Evolutionary conservation across 2,113 vertebrate species (phyloP), one percentile per base, ranked within the genome.

Genomic region (Pogonocichla stellata): DNA sequence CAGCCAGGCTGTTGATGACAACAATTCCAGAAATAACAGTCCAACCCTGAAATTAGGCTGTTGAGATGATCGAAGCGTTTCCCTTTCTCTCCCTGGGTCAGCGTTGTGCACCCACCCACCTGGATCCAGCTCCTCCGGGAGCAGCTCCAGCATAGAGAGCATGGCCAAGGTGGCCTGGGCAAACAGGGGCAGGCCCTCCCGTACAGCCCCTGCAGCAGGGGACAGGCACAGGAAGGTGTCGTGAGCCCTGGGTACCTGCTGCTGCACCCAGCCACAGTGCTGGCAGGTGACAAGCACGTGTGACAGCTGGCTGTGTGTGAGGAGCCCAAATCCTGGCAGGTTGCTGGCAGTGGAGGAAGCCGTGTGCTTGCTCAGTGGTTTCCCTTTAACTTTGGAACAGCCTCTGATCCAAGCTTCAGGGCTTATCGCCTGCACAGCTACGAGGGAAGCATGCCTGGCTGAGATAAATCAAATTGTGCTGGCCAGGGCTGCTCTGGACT

Each of bases 371-470:
- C 82, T 74, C 67, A 38, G 92, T 86, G 88, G 64, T 93, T 96
- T 96, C 92, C 93, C 94, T 90, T 96, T 94, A 88, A 58, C 90
- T 94, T 58, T 74, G 90, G 91, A 92, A 89, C 77, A 92, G 78
- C 73, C 86, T 75, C 83, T 74, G 65, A 38, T 40, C 56, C 2
- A 3, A 23, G 79, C 47, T 88, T 75, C 4, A 4, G 92, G 23
- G 60, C 88, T 96, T 97, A 97, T 96, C 90, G 25, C 77, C 91
- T 51, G 54, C 2, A 0, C 4, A 14, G 90, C 93, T 95, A 45
- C 11, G 24, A 73, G 95, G 96, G 92, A 97, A 96, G 92, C 65
- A 74, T 96, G 96, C 92, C 92, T 96, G 71, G 79, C 85, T 1
- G 67, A 93, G 95, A 97, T 96, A 96, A 97, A 96, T 95, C 92